Percentiles rank a stretch among this genome's conserved stretches.
phyloP scores from a whole-genome alignment of 2,113 vertebrate genomes.

The Cebidichthys violaceus region DNA sequence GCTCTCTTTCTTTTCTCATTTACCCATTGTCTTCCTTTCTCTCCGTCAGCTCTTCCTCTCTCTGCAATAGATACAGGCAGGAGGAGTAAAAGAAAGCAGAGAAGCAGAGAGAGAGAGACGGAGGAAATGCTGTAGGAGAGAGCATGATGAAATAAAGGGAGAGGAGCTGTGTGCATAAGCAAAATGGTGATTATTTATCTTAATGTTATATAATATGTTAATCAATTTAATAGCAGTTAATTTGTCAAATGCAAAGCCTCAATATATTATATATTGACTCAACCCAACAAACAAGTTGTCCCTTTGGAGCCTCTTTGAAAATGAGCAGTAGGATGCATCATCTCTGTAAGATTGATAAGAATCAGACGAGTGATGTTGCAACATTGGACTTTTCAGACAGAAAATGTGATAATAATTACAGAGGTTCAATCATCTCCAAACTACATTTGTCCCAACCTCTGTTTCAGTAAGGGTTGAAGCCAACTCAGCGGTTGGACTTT shows the following conservation, averaged over 20 bases:
- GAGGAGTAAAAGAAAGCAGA: background rate
- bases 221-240: background rate
- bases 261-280: background rate
- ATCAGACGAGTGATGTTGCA: conserved; percentile 13
- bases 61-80: conserved; percentile 24
- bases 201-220: background rate
- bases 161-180: conserved; percentile 10
- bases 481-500: background rate
- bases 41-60: conserved; percentile 11
- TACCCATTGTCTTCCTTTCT: conserved; percentile 15
- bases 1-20: conserved; percentile 30
- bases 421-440: background rate
- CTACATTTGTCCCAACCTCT: background rate
- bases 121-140: conserved; percentile 16
- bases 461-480: background rate
- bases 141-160: conserved; percentile 9
- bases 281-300: background rate
- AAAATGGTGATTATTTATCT: background rate
- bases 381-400: conserved; percentile 13
- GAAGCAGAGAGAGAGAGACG: background rate
- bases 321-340: background rate
- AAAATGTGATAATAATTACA: background rate
- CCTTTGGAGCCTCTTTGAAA: background rate
- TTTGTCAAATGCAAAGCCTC: background rate
- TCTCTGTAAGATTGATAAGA: background rate